Evolutionary conservation across 2,113 vertebrate species (phyloP), one percentile per base, ranked within the genome.

Genomic region (Furnarius figulus): DNA sequence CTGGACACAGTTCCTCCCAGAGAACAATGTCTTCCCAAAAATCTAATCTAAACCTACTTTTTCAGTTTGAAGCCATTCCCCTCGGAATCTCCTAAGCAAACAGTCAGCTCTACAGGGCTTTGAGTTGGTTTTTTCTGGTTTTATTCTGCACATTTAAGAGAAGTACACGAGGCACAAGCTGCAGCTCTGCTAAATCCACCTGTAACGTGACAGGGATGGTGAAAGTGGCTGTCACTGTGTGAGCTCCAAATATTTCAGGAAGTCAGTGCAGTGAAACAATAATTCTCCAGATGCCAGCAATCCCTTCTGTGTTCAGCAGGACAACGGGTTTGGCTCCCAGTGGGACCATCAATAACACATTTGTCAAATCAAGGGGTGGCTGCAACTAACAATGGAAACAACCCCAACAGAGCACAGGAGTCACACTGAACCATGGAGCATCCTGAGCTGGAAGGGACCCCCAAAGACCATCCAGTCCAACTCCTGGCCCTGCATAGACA

Each of bases 401-500:
- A 44, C 37, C 46, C 11, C 2, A 88, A 15, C 5, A 25, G 35
- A 49, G 63, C 27, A 79, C 39, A 82, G 12, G 39, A 52, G 77
- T n/a, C 70, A 39, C 7, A 55, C 33, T 53, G 78, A 53, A 13
- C 25, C 70, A 53, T 2, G 15, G 47, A 49, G 12, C 25, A 14
- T 14, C 47, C 46, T 53, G 44, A n/a, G 59, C 68, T 59, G 87
- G 20, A n/a, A 40, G 62, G 30, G n/a, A n/a, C 28, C 13, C 44
- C 0, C 44, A 67, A 1, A 22, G 15, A 28, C 13, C 37, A 13
- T 0, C 12, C 16, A 66, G 6, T 1, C 1, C 68, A 59, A 2
- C 16, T 4, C 52, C 18, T 9, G 15, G 8, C 50, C 77, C 70
- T 75, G 61, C 53, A 13, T 68, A 89, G 28, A 33, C 28, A 2